Conservation (phyloP, 1,140 invertebrate species). For the Drosophila auraria region DNA sequence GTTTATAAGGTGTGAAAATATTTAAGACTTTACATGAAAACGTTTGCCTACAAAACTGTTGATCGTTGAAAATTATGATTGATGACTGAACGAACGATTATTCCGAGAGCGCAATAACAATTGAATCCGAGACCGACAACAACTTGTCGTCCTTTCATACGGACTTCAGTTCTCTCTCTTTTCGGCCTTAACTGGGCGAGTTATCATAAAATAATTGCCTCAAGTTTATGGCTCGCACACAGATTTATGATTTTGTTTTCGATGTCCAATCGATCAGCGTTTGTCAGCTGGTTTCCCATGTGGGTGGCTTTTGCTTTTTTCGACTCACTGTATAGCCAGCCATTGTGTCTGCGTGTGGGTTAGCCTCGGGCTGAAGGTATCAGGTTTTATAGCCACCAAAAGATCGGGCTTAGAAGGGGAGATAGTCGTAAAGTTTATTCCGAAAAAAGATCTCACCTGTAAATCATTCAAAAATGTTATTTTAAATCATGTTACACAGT, state of each 20-base stretch:
- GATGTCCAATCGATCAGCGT: constrained; percentile 74
- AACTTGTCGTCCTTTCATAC: constrained; percentile 77
- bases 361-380: constrained; percentile 61
- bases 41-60: constrained; percentile 83
- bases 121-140: constrained; percentile 44
- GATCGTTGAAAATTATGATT: constrained; percentile 85
- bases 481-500: not conserved
- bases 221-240: constrained; percentile 45
- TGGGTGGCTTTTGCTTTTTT: constrained; percentile 49
- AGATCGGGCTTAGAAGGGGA: constrained; percentile 30
- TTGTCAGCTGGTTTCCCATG: constrained; percentile 65
- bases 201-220: constrained; percentile 78
- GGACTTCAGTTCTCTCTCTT: constrained; percentile 24
- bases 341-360: constrained; percentile 76
- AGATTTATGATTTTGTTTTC: constrained; percentile 63
- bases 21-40: constrained; percentile 83
- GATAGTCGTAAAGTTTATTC: not conserved
- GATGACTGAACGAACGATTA: constrained; percentile 74
- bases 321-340: constrained; percentile 47
- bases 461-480: not conserved
- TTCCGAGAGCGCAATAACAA: constrained; percentile 40
- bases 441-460: not conserved
- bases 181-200: not conserved
- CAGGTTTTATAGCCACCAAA: constrained; percentile 35
- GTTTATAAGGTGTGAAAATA: constrained; percentile 85